These are phyloP conservation scores for Turnix velox DNA, from an alignment of 2,113 vertebrate species.

Conservation along the genomic window DNA sequence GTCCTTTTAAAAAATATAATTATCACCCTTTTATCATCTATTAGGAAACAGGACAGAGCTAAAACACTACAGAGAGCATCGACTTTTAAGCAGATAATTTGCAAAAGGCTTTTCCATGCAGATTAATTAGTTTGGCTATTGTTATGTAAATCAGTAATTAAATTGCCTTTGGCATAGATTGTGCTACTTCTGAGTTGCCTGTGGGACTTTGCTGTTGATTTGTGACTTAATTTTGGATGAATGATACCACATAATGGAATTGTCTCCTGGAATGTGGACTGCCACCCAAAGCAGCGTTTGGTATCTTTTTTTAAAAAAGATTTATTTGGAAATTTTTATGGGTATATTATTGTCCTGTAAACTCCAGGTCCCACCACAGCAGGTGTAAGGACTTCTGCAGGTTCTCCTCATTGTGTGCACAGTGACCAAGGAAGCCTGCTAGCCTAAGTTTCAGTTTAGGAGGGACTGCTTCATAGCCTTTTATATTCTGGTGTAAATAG, in stretches of 20 bases:
- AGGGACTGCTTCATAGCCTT: not conserved
- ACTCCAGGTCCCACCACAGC: accelerated
- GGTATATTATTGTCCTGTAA: not conserved
- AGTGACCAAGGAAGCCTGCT: not conserved
- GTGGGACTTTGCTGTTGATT: not conserved
- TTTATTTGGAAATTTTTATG: not conserved
- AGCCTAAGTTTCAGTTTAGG: not conserved
- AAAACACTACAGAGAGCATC: not conserved
- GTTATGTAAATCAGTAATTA: conserved; percentile 35
- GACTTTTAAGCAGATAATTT: not conserved
- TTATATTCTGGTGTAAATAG: not conserved
- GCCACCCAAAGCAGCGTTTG: not conserved
- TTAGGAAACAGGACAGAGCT: not conserved
- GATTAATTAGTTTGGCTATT: conserved; percentile 24
- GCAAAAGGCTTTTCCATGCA: not conserved
- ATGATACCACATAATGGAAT: not conserved
- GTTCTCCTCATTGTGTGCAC: accelerated
- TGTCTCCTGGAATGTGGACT: not conserved
- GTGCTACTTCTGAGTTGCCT: not conserved
- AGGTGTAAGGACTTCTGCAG: not conserved
- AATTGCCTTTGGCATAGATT: not conserved
- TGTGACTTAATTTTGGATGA: not conserved
- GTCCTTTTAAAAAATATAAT: not conserved
- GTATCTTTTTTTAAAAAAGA: not conserved
- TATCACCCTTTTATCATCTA: not conserved